Base-by-base conservation (phyloP, 1,140 invertebrate species). In the Drosophila micromelanica region DNA sequence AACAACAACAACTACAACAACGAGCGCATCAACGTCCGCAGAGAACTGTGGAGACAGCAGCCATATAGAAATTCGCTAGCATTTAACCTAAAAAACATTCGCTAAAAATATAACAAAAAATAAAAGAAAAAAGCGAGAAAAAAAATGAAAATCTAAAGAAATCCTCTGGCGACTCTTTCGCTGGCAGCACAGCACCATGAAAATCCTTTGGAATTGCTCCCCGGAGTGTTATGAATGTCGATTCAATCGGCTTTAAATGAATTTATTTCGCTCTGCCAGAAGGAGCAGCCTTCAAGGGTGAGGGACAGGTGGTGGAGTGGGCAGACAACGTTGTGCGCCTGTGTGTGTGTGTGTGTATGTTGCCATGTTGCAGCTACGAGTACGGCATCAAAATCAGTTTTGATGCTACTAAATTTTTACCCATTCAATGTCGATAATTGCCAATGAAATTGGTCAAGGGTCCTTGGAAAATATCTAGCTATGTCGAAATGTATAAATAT, bases 141-240 rank as follows among this genome's bases (percentile, higher is more conserved):
- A 86, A 86, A 81, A 81, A 87, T 76, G 79, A 71, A 86, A 86
- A 86, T 87, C 84, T 87, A 87, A 87, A 86, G 78, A 87, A 86
- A 86, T 86, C 82, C 82, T 86, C 70, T 69, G 75, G 82, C 82
- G 78, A 87, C 78, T 87, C 78, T 87, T 81, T 68, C 60, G 75
- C 68, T 78, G 65, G 75, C 79, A 81, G 81, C 73, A 62, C 80
- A 85, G 74, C 63, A 52, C 80, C 68, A 90, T 90, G 84, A 89
- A 89, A 89, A 89, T 91, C 80, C 90, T 91, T 90, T 91, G 75
- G 76, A 90, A 91, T 91, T 90, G 90, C 90, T 91, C 90, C 90
- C 90, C 79, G 76, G 90, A 91, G 90, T 91, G 90, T 86, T 91
- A 91, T 91, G 90, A 91, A 85, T 91, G 90, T 91, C 90, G 81